Percentiles rank a stretch among this genome's conserved stretches.
phyloP scores from a whole-genome alignment of 1,140 invertebrate genomes.

The Drosophila nigrodunni region DNA sequence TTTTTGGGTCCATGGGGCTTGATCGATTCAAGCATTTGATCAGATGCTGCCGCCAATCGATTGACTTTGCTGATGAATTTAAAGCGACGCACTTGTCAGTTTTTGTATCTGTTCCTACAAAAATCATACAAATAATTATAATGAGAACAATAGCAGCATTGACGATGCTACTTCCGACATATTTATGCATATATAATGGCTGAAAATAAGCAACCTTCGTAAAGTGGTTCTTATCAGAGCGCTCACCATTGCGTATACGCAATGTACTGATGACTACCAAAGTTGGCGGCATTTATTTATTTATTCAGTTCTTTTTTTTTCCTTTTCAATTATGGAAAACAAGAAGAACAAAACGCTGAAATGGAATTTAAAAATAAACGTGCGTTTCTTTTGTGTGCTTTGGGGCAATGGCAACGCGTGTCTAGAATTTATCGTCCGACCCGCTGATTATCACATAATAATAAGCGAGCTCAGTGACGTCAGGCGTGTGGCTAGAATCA shows the following conservation, averaged over 20 bases:
- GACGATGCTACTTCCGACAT: background rate
- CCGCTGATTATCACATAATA: conserved; percentile 59
- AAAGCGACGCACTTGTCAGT: conserved; percentile 45
- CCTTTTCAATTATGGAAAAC: conserved; percentile 20
- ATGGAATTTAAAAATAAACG: conserved; percentile 42
- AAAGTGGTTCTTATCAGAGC: conserved; percentile 56
- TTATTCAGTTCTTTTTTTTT: no score
- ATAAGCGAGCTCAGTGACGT: conserved; percentile 65
- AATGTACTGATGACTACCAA: conserved; percentile 50
- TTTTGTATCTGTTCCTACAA: conserved; percentile 39
- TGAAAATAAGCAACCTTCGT: conserved; percentile 33
- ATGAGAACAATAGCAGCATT: background rate
- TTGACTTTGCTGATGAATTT: conserved; percentile 33
- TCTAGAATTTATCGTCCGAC: conserved; percentile 69
- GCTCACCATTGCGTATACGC: conserved; percentile 58
- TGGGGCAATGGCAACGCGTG: conserved; percentile 52
- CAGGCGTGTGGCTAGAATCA: conserved; percentile 29
- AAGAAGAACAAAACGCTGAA: conserved; percentile 16
- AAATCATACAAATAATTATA: background rate
- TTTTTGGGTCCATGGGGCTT: conserved; percentile 41
- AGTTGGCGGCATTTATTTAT: conserved; percentile 46
- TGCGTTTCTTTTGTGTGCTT: conserved; percentile 53
- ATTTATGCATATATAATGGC: conserved; percentile 7
- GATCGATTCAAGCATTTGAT: conserved; percentile 62
- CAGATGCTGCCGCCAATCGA: conserved; percentile 51